Evolutionary conservation across 2,797 vertebrate species (phyloP), one percentile per base, ranked within the genome.

Genomic region (Galaxias olidus): DNA sequence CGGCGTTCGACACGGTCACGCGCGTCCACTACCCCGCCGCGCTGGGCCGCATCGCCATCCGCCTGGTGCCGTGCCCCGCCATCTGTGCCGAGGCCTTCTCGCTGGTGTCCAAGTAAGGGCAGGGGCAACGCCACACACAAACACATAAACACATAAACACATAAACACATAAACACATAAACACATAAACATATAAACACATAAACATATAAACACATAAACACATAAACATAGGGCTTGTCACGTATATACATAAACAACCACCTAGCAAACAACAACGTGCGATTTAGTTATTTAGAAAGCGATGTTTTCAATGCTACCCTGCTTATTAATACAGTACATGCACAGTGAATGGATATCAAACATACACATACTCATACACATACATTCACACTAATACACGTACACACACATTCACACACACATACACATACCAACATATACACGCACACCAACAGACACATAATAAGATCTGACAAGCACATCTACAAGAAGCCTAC

Each of bases 51-150:
- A 94, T 99, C 10, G 93, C 96, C 87, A 92, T 98, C 88, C 94
- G 91, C 79, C 88, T 99, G 72, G 98, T 99, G 54, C 95, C 96
- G 79, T 99, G 98, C 87, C 96, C 96, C 0, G 93, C 97, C 68
- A 93, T 99, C 89, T 99, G 98, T 76, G 91, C 95, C 0, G 96
- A 99, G 63, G 97, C 96, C 4, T 99, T 99, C 83, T 94, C 95
- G 1, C 89, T 99, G 40, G 94, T 99, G 73, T 99, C 98, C 82
- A 95, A 95, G 98, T 98, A 79, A 95, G 93, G 13, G 67, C 46
- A 17, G 30, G 30, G 30, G 2, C 10, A 9, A 45, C 9, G 19
- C 0, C 41, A 40, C 19, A 15, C 18, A 47, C 8, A 50, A 41
- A 48, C 62, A 50, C 14, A 42, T 51, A 43, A 14, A 40, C 19